Evolutionary conservation across 1,140 invertebrate species (phyloP).

Genomic region (Drosophila ercepeae): DNA sequence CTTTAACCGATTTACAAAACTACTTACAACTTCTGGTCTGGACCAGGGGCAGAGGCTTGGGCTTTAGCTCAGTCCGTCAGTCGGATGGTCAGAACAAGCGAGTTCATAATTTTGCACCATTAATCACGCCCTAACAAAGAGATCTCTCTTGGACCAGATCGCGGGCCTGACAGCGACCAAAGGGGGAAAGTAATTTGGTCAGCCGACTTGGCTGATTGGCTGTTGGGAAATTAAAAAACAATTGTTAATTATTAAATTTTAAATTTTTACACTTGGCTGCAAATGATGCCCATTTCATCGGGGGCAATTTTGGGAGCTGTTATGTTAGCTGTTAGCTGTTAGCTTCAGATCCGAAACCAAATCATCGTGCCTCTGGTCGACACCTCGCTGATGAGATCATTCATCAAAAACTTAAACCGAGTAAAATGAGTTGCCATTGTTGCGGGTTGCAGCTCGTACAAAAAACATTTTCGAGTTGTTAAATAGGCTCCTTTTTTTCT

Average conservation of each 20-base stretch:
- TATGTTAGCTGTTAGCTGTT: not conserved
- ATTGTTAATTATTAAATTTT: conserved; percentile 83
- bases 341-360: conserved; percentile 20
- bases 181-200: conserved; percentile 73
- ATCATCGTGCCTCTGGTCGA: conserved; percentile 69
- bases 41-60: not conserved
- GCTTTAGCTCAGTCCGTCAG: not conserved
- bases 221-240: conserved; percentile 75
- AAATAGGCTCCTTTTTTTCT: conserved; percentile 27
- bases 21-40: conserved; percentile 51
- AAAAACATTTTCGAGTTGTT: conserved; percentile 7
- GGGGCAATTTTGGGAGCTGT: conserved; percentile 29
- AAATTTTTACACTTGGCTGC: conserved; percentile 74
- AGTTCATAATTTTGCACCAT: conserved; percentile 83
- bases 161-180: conserved; percentile 59
- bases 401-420: conserved; percentile 75
- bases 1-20: conserved; percentile 83
- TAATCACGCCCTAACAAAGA: conserved; percentile 72
- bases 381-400: conserved; percentile 83
- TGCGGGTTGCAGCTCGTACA: conserved; percentile 23
- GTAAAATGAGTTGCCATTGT: conserved; percentile 82
- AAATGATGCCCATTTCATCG: conserved; percentile 58
- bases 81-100: conserved; percentile 66
- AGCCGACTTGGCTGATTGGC: conserved; percentile 37
- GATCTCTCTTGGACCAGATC: conserved; percentile 48